Evolutionary conservation across 1,140 invertebrate genomes (phyloP), one percentile per base, ranked within the genome.

Genomic region (Aphaenogaster ashmeadi): DNA sequence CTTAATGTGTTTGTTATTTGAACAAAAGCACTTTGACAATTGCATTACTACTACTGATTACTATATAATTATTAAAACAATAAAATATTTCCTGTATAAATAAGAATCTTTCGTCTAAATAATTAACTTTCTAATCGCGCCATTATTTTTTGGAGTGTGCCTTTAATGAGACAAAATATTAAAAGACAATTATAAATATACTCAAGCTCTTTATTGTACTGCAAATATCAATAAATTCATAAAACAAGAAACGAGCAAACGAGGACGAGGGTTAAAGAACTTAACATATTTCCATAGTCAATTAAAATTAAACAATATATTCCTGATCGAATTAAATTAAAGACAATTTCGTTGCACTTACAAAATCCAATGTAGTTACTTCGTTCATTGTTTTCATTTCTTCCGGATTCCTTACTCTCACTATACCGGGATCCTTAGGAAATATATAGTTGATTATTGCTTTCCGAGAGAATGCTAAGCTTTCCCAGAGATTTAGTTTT

Each of bases 311-410:
- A 27, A 27, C 27, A 27, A 27, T 27, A 27, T 27, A 27, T 27
- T 27, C 27, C 27, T 27, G 0, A 27, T 27, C 27, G 0, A 27
- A 27, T 27, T 27, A 27, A 27, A 27, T 27, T 27, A 33, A 62
- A 33, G 13, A 21, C 8, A 54, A 86, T 36, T 2, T n/a, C 4
- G 3, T 21, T 41, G 4, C 13, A 81, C 78, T 81, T 81, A 81
- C 78, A 15, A 81, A 81, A 41, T 81, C 78, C 15, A 81, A 58
- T 27, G 36, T 69, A 2, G 33, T 56, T 38, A 56, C 78, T 15
- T 27, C n/a, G 7, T 41, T 41, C 1, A 1, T 0, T 47, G 8
- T 52, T 33, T 5, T 33, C 1, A 21, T 15, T 33, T 81, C 47
- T 9, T 56, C 78, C 36, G 47, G 21, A 0, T 54, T 69, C 1